phyloP scores from a whole-genome alignment of 2,888 invertebrate species.

The Cataglyphis altisquamis region DNA sequence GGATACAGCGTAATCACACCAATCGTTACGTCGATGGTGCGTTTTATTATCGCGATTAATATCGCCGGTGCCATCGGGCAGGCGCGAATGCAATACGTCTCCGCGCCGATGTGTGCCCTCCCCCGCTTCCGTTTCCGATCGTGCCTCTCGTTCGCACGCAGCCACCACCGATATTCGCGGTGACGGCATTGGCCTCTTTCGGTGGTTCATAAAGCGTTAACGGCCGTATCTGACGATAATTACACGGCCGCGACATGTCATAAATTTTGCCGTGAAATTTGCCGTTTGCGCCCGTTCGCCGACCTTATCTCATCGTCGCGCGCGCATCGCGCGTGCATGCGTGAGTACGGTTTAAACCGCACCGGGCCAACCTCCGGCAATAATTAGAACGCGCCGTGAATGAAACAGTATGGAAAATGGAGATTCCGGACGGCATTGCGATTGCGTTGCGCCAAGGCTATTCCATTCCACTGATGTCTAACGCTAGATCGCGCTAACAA shows the following conservation, averaged over 20 bases:
- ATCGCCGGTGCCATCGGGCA: conserved; percentile 48
- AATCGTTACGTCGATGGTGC: conserved; percentile 41
- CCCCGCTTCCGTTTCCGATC: conserved; percentile 10
- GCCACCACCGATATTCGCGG: conserved; percentile 53
- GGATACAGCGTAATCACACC: conserved; percentile 30
- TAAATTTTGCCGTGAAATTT: conserved; percentile 80
- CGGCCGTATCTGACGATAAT: conserved; percentile 78
- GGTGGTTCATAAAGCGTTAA: conserved; percentile 71
- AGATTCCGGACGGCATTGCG: conserved; percentile 79
- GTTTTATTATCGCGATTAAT: conserved; percentile 72
- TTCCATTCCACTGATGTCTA: conserved; percentile 25
- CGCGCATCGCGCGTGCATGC: background rate
- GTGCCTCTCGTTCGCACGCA: conserved; percentile 24
- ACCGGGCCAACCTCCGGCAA: conserved; percentile 72
- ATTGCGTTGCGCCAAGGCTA: conserved; percentile 73
- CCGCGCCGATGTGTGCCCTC: conserved; percentile 25
- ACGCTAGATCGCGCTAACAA: conserved; percentile 26
- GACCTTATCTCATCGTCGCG: conserved; percentile 74
- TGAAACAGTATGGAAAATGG: conserved; percentile 77
- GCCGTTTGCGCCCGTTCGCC: conserved; percentile 70
- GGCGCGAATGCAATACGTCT: conserved; percentile 49
- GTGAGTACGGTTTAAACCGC: conserved; percentile 68
- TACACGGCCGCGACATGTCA: conserved; percentile 79
- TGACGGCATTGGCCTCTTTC: conserved; percentile 72
- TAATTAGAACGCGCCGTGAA: conserved; percentile 80